phyloP scores from a whole-genome alignment of 2,797 vertebrate species.

The Falco biarmicus region DNA sequence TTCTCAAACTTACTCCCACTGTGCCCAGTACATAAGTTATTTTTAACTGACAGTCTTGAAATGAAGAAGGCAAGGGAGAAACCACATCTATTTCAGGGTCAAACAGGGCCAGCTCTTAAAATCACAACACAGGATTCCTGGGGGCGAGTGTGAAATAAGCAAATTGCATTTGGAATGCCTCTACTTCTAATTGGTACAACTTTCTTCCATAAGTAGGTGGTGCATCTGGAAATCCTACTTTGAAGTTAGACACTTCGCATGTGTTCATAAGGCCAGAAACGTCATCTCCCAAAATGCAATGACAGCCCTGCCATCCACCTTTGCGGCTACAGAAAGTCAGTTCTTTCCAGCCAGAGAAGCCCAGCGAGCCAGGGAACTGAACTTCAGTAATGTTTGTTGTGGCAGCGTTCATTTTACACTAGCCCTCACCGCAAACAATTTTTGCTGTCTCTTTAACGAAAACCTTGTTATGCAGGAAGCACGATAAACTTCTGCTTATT shows the following conservation, averaged over 20 bases:
- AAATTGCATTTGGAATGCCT: background rate
- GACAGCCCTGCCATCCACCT: background rate
- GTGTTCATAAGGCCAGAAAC: background rate
- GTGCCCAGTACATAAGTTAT: background rate
- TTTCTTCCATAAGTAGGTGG: slow-evolving; percentile 39
- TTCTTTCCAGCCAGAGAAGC: background rate
- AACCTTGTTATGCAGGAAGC: slow-evolving; percentile 65
- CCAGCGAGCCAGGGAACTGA: background rate
- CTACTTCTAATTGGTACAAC: background rate
- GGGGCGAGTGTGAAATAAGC: slow-evolving; percentile 52
- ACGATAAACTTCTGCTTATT: slow-evolving; percentile 71
- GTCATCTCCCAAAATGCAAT: background rate
- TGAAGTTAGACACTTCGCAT: background rate
- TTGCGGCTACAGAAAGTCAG: background rate
- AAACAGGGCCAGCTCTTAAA: slow-evolving; percentile 37
- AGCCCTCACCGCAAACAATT: background rate
- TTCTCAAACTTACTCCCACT: slow-evolving; percentile 38
- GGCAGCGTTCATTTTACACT: background rate
- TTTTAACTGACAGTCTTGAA: slow-evolving; percentile 45
- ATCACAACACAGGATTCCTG: slow-evolving; percentile 59
- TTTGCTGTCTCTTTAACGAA: slow-evolving; percentile 46
- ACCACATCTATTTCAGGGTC: slow-evolving; percentile 16
- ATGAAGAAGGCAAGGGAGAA: slow-evolving; percentile 26
- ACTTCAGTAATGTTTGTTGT: fast-evolving
- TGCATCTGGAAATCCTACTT: background rate